A percentile compares a stretch with the other conserved stretches of the same genome.
Evolutionary conservation across 2,797 vertebrate genomes (phyloP).

Genomic region (Micrastur ruficollis): DNA sequence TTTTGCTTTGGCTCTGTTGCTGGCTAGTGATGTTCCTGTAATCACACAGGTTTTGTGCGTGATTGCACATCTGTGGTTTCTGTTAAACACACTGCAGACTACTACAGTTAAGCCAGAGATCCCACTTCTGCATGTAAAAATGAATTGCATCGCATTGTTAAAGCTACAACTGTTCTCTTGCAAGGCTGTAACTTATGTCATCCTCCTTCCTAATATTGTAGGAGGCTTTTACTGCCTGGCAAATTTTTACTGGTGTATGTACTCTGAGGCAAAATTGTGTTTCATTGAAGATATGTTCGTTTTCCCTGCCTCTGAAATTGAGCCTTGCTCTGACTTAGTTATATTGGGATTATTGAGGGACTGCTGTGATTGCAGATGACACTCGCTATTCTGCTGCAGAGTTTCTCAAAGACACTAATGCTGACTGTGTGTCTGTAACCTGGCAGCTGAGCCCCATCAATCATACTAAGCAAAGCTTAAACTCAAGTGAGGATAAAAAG

Average conservation of each 20-base stretch:
- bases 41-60: background rate
- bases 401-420: conserved; percentile 9
- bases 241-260: background rate
- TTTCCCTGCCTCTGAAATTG: background rate
- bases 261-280: background rate
- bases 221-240: background rate
- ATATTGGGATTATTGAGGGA: background rate
- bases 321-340: conserved; percentile 4
- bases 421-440: background rate
- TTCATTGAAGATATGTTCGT: background rate
- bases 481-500: background rate
- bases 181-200: background rate
- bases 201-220: background rate
- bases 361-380: conserved; percentile 17
- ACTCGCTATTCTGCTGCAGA: background rate
- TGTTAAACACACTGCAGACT: background rate
- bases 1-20: background rate
- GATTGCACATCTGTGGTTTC: background rate
- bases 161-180: background rate
- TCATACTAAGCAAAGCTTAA: conserved; percentile 42
- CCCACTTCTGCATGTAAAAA: background rate
- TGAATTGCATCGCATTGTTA: background rate
- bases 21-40: background rate
- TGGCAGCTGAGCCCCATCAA: background rate
- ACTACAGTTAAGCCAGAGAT: background rate